Evolutionary conservation across 2,797 vertebrate genomes (phyloP).

Genomic region (Siniperca obscura): DNA sequence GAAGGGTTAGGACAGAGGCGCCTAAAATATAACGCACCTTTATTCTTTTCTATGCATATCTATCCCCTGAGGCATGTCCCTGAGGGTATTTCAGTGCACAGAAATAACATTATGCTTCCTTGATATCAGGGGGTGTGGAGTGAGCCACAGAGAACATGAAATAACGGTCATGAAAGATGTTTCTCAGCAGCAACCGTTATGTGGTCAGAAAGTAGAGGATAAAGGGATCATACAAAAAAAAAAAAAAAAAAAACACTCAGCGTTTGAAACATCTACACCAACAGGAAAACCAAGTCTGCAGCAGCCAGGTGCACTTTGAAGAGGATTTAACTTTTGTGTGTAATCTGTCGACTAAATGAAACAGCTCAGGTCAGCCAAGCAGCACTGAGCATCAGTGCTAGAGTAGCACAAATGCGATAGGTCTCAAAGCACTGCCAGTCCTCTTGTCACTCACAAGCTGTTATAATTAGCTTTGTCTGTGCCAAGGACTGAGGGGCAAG

Average conservation of each 20-base stretch:
- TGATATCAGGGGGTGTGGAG: conserved; percentile 15
- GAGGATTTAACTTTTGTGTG: conserved; percentile 6
- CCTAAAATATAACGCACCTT: conserved; percentile 35
- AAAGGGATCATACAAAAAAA: not conserved
- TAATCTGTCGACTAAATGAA: conserved; percentile 13
- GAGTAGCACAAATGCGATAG: conserved; percentile 59
- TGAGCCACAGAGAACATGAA: not conserved
- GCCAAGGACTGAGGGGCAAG: conserved; percentile 38
- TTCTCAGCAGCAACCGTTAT: not conserved
- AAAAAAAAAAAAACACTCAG: not conserved
- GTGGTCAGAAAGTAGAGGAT: not conserved
- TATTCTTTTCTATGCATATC: conserved; percentile 32
- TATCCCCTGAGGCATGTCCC: conserved; percentile 30
- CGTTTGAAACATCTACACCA: not conserved
- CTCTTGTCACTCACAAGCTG: conserved; percentile 51
- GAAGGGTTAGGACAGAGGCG: conserved; percentile 37
- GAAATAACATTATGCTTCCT: conserved; percentile 32
- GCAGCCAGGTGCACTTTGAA: conserved; percentile 8
- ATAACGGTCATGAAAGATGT: not conserved
- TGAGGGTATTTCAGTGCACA: not conserved
- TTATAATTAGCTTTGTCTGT: conserved; percentile 67
- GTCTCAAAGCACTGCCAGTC: conserved; percentile 53
- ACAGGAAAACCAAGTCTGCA: conserved; percentile 13
- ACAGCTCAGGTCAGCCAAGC: conserved; percentile 31
- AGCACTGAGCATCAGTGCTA: conserved; percentile 23